Evolutionary conservation across 1,140 invertebrate species (phyloP).

Genomic region (Drosophila micromelanica): DNA sequence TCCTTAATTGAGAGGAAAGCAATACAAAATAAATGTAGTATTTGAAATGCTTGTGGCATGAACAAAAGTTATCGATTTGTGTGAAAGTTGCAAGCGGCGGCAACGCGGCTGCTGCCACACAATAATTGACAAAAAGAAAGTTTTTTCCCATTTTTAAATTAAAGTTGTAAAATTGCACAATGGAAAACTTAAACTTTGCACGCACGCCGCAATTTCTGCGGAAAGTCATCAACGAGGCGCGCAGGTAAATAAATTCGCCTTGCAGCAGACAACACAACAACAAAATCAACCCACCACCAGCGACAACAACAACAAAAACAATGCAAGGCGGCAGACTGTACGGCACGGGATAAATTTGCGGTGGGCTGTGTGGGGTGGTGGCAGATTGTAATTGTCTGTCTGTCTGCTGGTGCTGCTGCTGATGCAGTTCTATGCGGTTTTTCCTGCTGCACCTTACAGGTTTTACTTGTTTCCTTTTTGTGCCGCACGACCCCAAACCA

Average conservation of each 20-base stretch:
- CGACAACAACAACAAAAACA: conserved; percentile 1
- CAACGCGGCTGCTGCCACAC: conserved; percentile 23
- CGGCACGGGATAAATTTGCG: conserved; percentile 7
- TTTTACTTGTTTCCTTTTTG: conserved; percentile 64
- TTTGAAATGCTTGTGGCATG: conserved; percentile 11
- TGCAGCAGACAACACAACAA: conserved; percentile 37
- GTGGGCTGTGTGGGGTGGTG: conserved; percentile 36
- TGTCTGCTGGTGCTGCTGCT: conserved; percentile 2
- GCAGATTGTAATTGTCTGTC: conserved; percentile 33
- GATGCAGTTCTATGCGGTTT: conserved; percentile 30
- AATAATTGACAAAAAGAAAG: conserved; percentile 57
- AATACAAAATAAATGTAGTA: conserved; percentile 5
- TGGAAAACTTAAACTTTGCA: conserved; percentile 84
- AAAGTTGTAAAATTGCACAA: conserved; percentile 65
- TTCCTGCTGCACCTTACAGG: conserved; percentile 70
- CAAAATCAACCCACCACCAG: conserved; percentile 14
- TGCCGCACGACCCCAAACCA: conserved; percentile 10
- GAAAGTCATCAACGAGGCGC: conserved; percentile 80
- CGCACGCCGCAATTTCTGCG: conserved; percentile 83
- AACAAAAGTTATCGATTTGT: conserved; percentile 64
- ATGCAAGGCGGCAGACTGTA: conserved; percentile 13
- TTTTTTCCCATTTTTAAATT: conserved; percentile 45
- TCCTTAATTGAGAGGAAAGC: background rate
- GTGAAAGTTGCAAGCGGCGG: conserved; percentile 64
- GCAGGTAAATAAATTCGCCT: conserved; percentile 72